Conservation (phyloP, 37 sponge, comb jelly and placozoan genomes). For the Geodia barretti region DNA sequence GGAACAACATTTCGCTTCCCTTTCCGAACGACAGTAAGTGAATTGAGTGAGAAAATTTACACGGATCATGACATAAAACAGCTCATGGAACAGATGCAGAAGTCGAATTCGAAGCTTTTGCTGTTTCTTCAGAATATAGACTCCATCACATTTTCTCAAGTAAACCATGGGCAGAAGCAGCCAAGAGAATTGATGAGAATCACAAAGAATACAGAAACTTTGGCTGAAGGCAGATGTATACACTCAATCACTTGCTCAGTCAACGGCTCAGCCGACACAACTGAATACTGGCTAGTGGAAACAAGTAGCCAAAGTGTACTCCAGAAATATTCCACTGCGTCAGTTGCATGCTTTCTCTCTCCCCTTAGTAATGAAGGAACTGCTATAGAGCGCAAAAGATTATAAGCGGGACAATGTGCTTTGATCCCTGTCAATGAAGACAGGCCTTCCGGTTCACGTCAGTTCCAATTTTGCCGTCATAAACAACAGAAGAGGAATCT, state of each 20-base stretch:
- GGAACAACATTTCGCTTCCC: conserved; percentile 73
- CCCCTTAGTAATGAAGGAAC: background rate
- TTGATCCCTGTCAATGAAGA: conserved; percentile 28
- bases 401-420: conserved; percentile 54
- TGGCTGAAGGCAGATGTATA: background rate
- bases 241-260: background rate
- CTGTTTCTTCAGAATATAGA: conserved; percentile 52
- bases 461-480: conserved; percentile 71
- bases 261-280: background rate
- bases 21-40: conserved; percentile 47
- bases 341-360: conserved; percentile 36
- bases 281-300: conserved; percentile 8
- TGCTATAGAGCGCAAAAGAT: background rate
- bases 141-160: conserved; percentile 27
- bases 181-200: background rate
- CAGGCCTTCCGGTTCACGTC: conserved; percentile 79
- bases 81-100: conserved; percentile 11
- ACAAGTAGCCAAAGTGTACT: background rate
- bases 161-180: background rate
- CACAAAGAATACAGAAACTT: background rate
- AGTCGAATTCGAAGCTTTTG: conserved; percentile 48
- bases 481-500: conserved; percentile 70
- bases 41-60: conserved; percentile 53
- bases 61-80: conserved; percentile 12
- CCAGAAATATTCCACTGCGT: conserved; percentile 10